Base-by-base conservation (phyloP, 1,140 invertebrate species). In the Lordiphosa clarofinis region DNA sequence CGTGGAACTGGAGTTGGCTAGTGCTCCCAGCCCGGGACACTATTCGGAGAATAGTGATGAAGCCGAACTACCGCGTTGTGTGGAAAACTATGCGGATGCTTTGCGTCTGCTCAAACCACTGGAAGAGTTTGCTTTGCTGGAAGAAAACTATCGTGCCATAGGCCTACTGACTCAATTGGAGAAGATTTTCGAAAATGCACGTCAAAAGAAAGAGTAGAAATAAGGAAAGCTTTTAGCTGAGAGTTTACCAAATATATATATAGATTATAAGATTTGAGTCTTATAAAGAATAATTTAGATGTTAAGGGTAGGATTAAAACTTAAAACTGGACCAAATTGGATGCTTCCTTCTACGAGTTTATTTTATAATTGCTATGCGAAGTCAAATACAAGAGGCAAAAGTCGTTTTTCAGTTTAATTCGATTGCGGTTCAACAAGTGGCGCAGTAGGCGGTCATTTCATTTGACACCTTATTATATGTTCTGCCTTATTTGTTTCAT, bases 81-180 rank as follows among this genome's bases (percentile, higher is more conserved):
- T 88, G 8, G 55, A 50, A 4, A 79, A 42, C 61, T 88, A 88
- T 53, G 57, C 55, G 37, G 86, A 88, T 57, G 87, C 87, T 0
- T 52, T 88, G 28, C 75, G 65, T n/a, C 65, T 87, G n/a, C 69
- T 88, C 0, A 88, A 81, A 35, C 87, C 87, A 3, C 36, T 88
- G 1, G 87, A 88, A 33, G 87, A 88, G 1, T 88, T 88, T 12
- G 86, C 74, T 1, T 53, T 88, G 31, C 50, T 88, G 11, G 69
- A 88, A 46, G 86, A 88, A 33, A 88, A 88, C 40, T 88, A 88
- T 64, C 82, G 87, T 12, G 87, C 72, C 31, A 88, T 88, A n/a
- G 86, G 86, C 1, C 44, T 88, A 21, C 64, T 88, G 24, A 71
- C 73, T 2, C 87, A 88, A 43, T 56, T 88, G 36, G 87, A 88